Evolutionary conservation across 2,113 vertebrate genomes (phyloP).

Genomic region (Burhinus bistriatus): DNA sequence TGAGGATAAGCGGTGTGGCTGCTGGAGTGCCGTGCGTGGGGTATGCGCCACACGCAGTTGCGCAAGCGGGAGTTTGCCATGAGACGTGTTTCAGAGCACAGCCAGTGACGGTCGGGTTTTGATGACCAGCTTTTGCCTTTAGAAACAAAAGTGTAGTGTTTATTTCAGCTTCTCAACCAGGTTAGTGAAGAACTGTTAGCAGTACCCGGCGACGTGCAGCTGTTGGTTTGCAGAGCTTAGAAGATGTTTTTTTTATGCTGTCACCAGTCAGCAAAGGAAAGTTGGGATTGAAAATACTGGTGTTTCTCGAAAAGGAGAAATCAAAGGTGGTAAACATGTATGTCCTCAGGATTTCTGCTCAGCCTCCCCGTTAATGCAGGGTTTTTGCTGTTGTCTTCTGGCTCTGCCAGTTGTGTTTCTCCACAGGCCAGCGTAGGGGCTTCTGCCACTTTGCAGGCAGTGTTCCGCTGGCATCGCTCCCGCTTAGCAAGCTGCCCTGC

Average conservation of each 20-base stretch:
- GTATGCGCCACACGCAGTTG: not conserved
- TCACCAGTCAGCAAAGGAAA: not conserved
- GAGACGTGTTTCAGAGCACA: accelerated
- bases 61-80: not conserved
- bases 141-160: not conserved
- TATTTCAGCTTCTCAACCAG: not conserved
- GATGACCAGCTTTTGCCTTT: not conserved
- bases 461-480: not conserved
- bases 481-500: not conserved
- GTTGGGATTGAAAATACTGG: not conserved
- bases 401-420: not conserved
- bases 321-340: not conserved
- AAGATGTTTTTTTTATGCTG: not conserved
- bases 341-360: not conserved
- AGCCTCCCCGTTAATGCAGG: not conserved
- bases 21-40: accelerated
- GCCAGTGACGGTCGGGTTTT: not conserved
- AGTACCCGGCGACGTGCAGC: not conserved
- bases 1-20: not conserved
- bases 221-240: not conserved
- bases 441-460: accelerated
- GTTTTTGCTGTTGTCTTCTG: not conserved
- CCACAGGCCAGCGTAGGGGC: accelerated
- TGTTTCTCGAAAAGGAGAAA: not conserved
- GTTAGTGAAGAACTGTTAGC: not conserved